Evolutionary conservation across 2,888 invertebrate genomes (phyloP), one percentile per base, ranked within the genome.

Genomic region (Aethes cnicana): DNA sequence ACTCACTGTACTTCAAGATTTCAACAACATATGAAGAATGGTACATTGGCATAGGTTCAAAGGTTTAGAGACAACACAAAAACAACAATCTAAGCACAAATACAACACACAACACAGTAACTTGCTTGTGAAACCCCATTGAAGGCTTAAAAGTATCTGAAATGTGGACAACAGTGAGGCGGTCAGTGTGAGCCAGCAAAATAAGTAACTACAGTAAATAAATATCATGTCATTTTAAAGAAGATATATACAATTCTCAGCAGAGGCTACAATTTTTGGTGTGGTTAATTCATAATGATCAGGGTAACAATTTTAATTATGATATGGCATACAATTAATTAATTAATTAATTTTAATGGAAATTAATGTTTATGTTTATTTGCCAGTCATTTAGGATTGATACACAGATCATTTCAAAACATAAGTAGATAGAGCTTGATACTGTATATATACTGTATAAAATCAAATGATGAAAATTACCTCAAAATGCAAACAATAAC

Each of bases 91-190:
- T 18, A 3, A 61, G 54, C 56, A 58, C 35, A 53, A 46, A 25
- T 39, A 54, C 53, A 55, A 59, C 55, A 61, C 53, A 63, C 57
- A 58, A 58, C 42, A 57, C 58, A 18, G 50, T 56, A 66, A 84
- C 84, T 84, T 84, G 84, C 84, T 81, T 83, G 70, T 77, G 68
- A 54, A 68, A 68, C 70, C 79, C 79, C 84, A 84, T 84, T 71
- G 69, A 64, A 57, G 61, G 59, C 32, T 17, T 56, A 55, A 52
- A 64, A 48, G 55, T 64, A 70, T 74, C 76, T 76, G 76, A 62
- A 76, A 76, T 53, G 61, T 46, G 36, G 23, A 41, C 26, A 47
- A 23, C 11, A 16, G 36, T 30, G n/a, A n/a, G n/a, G 30, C 35
- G 36, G 12, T 52, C 28, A 52, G 32, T 17, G 26, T 11, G 16